Evolutionary conservation across 2,113 vertebrate genomes (phyloP), one percentile per base, ranked within the genome.

Genomic region (Pygoscelis adeliae): DNA sequence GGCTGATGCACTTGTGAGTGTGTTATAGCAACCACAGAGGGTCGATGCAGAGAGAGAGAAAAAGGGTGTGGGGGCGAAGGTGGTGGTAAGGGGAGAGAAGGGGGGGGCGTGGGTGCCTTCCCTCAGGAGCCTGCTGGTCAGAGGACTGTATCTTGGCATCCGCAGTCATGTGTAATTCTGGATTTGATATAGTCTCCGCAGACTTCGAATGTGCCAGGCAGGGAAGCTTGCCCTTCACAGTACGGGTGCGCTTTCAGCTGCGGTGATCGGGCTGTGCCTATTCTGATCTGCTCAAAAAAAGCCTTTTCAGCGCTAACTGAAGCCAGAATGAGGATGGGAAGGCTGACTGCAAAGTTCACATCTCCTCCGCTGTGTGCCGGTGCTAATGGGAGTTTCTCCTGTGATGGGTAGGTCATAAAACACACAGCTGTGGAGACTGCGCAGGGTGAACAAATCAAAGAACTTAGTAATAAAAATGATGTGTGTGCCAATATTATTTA

Each of bases 401-500:
- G 82, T 84, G 89, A 94, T 65, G 74, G 76, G 72, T 72, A 90
- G 91, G 70, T 95, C 95, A 93, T 96, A 87, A 96, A 96, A 66
- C 78, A 91, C 58, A 29, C 79, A 79, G 90, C 84, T 70, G 79
- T 78, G 87, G 67, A 81, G 71, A 94, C 87, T 62, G 56, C 21
- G 36, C 74, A 67, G 69, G 26, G 81, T 90, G 74, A 97, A 80
- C 87, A 92, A 95, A 94, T 89, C 91, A 94, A 95, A 97, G 91
- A 96, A 93, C 59, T 72, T 53, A 23, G 44, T 83, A 72, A 91
- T 97, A 97, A 97, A 97, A 97, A 93, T 90, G 25, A 97, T 94
- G 62, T 76, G 84, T 82, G 81, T 92, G 77, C 88, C 94, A 67
- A 86, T 97, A 97, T 90, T 94, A 95, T 95, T 97, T 95, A 95